A percentile compares a stretch with the other conserved stretches of the same genome.
Evolutionary conservation across 2,888 invertebrate genomes (phyloP).

Genomic region (Clitarchus hookeri): DNA sequence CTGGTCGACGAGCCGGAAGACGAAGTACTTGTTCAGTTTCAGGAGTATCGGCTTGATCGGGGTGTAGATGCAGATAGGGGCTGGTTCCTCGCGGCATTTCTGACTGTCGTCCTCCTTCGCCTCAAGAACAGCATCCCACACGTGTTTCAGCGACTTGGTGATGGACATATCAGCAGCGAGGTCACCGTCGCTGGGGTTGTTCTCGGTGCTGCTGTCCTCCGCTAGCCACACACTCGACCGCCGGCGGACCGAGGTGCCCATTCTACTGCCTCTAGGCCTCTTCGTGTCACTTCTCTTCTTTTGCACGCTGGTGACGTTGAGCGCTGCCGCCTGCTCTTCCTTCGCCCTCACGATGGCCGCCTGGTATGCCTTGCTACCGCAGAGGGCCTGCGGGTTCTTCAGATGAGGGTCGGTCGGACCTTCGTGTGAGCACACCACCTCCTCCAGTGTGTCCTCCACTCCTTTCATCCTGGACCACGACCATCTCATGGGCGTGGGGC

Average conservation of each 20-base stretch:
- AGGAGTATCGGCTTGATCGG: slow-evolving; percentile 1
- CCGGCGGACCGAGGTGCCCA: no score
- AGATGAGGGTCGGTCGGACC: background rate
- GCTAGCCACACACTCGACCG: no score
- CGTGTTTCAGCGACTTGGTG: background rate
- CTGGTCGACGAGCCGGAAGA: background rate
- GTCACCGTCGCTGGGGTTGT: no score
- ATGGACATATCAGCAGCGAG: background rate
- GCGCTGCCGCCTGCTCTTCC: background rate
- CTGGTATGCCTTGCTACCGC: background rate
- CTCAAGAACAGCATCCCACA: no score
- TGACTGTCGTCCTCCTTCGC: no score
- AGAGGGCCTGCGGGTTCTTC: background rate
- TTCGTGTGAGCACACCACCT: background rate
- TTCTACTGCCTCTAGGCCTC: no score
- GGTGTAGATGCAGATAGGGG: background rate
- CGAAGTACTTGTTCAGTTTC: background rate
- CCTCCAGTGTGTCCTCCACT: background rate
- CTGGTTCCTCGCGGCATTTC: background rate
- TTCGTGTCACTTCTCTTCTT: background rate
- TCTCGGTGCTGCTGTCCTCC: no score
- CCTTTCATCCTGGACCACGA: background rate
- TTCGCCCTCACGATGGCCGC: background rate
- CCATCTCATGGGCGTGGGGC: background rate
- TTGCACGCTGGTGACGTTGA: background rate